These are phyloP conservation scores for Pseudomyrmex concolor DNA, from an alignment of 1,140 invertebrate genomes.

Conservation along the genomic window DNA sequence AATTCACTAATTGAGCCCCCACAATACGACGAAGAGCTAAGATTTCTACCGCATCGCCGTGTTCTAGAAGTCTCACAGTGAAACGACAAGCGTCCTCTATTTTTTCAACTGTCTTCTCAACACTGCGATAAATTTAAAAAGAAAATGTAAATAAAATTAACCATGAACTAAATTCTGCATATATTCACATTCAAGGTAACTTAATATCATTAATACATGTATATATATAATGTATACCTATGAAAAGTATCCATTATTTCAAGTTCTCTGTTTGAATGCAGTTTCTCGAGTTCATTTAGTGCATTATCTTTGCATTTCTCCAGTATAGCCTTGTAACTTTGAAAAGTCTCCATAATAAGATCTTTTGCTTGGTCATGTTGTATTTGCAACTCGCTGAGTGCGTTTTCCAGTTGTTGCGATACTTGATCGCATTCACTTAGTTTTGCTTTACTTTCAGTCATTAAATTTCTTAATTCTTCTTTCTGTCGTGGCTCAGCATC, in stretches of 20 bases:
- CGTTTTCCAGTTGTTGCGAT: constrained; percentile 89
- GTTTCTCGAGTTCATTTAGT: constrained; percentile 90
- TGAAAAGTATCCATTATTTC: constrained; percentile 95
- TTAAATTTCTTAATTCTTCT: constrained; percentile 90
- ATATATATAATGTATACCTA: constrained; percentile 79
- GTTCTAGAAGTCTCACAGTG: constrained; percentile 90
- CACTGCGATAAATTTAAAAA: constrained; percentile 75
- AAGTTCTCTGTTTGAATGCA: constrained; percentile 94
- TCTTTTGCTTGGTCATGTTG: constrained; percentile 94
- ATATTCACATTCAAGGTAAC: background rate
- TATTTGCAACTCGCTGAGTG: constrained; percentile 93
- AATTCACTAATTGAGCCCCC: constrained; percentile 89
- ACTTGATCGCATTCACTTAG: constrained; percentile 91
- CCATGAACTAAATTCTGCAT: background rate
- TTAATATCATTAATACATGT: background rate
- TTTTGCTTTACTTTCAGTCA: constrained; percentile 90
- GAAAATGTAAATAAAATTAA: background rate
- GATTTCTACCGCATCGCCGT: constrained; percentile 93
- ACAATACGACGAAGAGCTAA: constrained; percentile 92
- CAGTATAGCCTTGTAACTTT: constrained; percentile 92
- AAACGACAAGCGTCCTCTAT: constrained; percentile 95
- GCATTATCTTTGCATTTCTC: constrained; percentile 92
- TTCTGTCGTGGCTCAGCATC: constrained; percentile 91
- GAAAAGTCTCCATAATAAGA: constrained; percentile 93
- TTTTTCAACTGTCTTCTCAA: constrained; percentile 92